phyloP scores from a whole-genome alignment of 2,888 invertebrate genomes.

The Selenia dentaria region DNA sequence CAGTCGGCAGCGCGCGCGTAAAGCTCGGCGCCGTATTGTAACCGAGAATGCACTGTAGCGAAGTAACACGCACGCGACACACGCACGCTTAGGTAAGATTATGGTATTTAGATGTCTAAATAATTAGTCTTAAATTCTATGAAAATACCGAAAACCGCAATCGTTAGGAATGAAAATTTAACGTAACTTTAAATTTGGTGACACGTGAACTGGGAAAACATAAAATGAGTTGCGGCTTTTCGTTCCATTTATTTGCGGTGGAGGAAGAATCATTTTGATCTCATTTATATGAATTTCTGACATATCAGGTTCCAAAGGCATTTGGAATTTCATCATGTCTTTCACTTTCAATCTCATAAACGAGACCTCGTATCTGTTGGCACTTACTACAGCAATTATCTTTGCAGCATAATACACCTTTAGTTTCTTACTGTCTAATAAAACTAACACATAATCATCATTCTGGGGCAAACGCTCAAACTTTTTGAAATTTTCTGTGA shows the following conservation, averaged over 20 bases:
- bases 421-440: conserved; percentile 2
- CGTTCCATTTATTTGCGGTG: too few species aligned
- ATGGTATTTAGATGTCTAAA: too few species aligned
- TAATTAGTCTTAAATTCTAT: neutral
- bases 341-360: conserved; percentile 7
- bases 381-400: conserved; percentile 5
- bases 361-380: conserved; percentile 2
- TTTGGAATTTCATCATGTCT: conserved; percentile 6
- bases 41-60: too few species aligned
- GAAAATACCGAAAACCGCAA: too few species aligned
- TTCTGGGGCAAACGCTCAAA: neutral
- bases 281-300: conserved; percentile 7
- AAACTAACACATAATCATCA: too few species aligned
- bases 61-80: too few species aligned
- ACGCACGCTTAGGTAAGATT: too few species aligned
- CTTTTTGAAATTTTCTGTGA: conserved; percentile 4
- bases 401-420: conserved; percentile 1
- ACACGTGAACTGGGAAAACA: too few species aligned
- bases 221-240: too few species aligned
- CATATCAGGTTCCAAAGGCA: conserved; percentile 8
- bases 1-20: too few species aligned
- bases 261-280: conserved; percentile 4
- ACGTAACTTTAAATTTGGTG: too few species aligned
- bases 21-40: too few species aligned
- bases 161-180: neutral